These are phyloP conservation scores for Eueremaeus valkanovi DNA, from an alignment of 2,888 invertebrate species.

Conservation along the genomic window DNA sequence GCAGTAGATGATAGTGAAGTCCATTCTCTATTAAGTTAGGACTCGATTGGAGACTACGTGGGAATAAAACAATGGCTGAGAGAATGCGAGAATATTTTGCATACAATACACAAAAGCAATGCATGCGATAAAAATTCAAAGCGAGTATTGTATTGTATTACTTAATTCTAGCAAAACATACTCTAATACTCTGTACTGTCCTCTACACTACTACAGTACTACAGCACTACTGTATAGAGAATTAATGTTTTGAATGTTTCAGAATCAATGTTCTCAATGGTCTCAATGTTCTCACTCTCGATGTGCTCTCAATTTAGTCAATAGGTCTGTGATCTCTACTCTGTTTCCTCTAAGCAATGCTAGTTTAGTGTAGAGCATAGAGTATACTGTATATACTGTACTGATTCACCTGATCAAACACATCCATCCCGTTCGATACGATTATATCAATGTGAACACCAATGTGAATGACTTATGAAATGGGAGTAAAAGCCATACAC, in stretches of 20 bases:
- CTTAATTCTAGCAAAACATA: constrained; percentile 5
- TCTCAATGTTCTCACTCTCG: not conserved
- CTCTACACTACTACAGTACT: too few species aligned
- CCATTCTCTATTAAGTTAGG: not conserved
- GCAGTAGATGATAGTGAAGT: not conserved
- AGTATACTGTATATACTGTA: too few species aligned
- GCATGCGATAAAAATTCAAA: constrained; percentile 13
- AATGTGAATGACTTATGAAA: constrained; percentile 29
- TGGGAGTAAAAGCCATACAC: not conserved
- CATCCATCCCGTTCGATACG: constrained; percentile 25
- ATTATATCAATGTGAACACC: not conserved
- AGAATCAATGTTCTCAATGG: not conserved
- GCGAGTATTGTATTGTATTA: not conserved
- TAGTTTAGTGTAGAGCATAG: too few species aligned
- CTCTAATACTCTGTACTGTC: too few species aligned
- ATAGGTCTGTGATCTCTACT: constrained; percentile 20
- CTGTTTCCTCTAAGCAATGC: constrained; percentile 25
- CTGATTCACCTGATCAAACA: constrained; percentile 29
- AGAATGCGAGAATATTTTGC: not conserved
- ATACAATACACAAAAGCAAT: constrained; percentile 6
- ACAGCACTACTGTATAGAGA: not conserved
- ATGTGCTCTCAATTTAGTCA: constrained; percentile 13
- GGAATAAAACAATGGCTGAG: constrained; percentile 8
- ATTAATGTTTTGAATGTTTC: too few species aligned
- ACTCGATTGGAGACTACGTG: not conserved